Conservation (phyloP, 1,140 invertebrate species). For the Drosophila saltans region DNA sequence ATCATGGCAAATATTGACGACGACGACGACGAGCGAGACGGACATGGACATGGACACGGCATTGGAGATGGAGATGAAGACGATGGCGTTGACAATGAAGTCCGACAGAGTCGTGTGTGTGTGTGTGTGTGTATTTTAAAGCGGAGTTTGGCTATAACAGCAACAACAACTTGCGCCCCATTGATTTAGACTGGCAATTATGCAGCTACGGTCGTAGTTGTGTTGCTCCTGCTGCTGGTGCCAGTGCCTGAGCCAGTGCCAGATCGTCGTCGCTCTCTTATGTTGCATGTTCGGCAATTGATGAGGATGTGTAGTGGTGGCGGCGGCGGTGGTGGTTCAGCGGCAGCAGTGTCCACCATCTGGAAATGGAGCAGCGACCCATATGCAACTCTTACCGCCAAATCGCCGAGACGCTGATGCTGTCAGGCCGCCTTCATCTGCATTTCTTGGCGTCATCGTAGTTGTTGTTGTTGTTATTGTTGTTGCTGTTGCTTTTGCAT, state of each 20-base stretch:
- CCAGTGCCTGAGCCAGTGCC: neutral
- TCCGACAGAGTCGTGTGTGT: conserved; percentile 56
- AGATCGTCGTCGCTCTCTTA: conserved; percentile 25
- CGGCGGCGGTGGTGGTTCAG: conserved; percentile 12
- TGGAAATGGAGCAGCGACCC: conserved; percentile 76
- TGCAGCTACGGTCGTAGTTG: conserved; percentile 60
- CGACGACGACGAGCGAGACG: conserved; percentile 46
- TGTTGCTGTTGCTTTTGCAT: too few relatives aligned
- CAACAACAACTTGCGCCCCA: conserved; percentile 55
- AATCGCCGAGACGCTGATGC: conserved; percentile 46
- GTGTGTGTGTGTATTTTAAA: conserved; percentile 19
- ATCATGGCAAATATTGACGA: conserved; percentile 80
- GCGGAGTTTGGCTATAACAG: conserved; percentile 46
- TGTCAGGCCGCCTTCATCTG: conserved; percentile 70
- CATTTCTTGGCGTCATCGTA: conserved; percentile 70
- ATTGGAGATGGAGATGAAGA: conserved; percentile 29
- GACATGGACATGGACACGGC: conserved; percentile 41
- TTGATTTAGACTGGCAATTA: conserved; percentile 79
- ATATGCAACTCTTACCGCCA: conserved; percentile 55
- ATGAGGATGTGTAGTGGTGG: conserved; percentile 56
- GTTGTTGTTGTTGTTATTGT: conserved; percentile 26
- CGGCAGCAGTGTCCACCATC: conserved; percentile 44
- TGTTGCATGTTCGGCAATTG: conserved; percentile 64
- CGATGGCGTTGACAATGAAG: conserved; percentile 73
- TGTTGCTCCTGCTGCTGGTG: conserved; percentile 31